Base-by-base conservation (phyloP, 2,888 invertebrate species). In the Labia minor region DNA sequence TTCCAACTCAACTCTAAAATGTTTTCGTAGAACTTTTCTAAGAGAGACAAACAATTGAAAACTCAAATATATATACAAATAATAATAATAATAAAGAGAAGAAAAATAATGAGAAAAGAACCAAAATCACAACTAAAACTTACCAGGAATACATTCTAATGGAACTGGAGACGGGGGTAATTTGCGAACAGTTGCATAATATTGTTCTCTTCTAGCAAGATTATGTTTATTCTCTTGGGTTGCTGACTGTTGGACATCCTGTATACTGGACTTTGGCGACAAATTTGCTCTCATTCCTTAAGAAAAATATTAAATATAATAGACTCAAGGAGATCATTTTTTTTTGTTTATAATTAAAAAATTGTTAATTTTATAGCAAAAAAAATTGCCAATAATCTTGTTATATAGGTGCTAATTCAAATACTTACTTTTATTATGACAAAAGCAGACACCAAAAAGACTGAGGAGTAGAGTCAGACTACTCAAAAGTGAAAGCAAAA, bases 341-440 rank as follows among this genome's bases (percentile, higher is more conserved):
- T 37, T 37, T 37, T 37, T 37, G 10, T 11, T 11, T 37, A 11
- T 37, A 14, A 11, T 14, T 37, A 37, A 10, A 11, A n/a, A n/a
- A n/a, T n/a, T n/a, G n/a, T n/a, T n/a, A n/a, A n/a, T n/a, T n/a
- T n/a, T n/a, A n/a, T n/a, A n/a, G n/a, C n/a, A n/a, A n/a, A n/a
- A n/a, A n/a, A n/a, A n/a, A n/a, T n/a, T n/a, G n/a, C n/a, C n/a
- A n/a, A n/a, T n/a, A n/a, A n/a, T n/a, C n/a, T n/a, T n/a, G n/a
- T n/a, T n/a, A n/a, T n/a, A n/a, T 61, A 61, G 11, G 66, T 37
- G 14, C 37, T 26, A 26, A 26, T 26, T 49, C 6, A 19, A 49
- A 4, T 33, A 71, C 72, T 72, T 70, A 73, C 73, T 72, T 64
- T 70, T 72, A 66, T 71, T 72, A 66, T 72, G 70, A 65, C 73